A percentile compares a stretch with the other conserved stretches of the same genome.
Evolutionary conservation across 2,797 vertebrate genomes (phyloP).

Genomic region (Cyprinella venusta): DNA sequence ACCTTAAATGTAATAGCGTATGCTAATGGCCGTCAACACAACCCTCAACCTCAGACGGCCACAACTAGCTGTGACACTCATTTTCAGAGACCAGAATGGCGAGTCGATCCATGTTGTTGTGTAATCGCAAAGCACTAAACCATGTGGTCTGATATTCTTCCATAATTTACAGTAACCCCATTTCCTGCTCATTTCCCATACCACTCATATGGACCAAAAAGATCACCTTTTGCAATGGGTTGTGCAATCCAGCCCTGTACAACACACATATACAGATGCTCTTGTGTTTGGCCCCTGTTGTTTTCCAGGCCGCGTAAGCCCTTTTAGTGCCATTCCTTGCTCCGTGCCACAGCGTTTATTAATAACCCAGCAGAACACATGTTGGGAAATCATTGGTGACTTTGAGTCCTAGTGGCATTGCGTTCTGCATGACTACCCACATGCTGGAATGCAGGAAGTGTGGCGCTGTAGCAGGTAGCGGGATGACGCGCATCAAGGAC

Average conservation of each 20-base stretch:
- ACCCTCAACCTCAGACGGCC: not conserved
- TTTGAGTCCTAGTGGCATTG: conserved; percentile 45
- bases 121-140: conserved; percentile 5
- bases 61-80: not conserved
- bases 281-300: conserved; percentile 39
- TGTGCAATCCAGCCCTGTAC: conserved; percentile 26
- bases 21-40: conserved; percentile 5
- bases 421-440: conserved; percentile 60
- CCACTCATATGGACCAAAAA: conserved; percentile 16
- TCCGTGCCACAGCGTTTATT: conserved; percentile 53
- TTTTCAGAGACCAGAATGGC: conserved; percentile 16
- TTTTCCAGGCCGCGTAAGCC: conserved; percentile 39
- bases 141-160: conserved; percentile 31
- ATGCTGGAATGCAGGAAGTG: conserved; percentile 57
- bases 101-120: conserved; percentile 19
- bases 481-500: conserved; percentile 57
- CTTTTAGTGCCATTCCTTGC: conserved; percentile 39
- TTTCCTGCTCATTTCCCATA: conserved; percentile 49
- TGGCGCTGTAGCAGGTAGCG: conserved; percentile 31
- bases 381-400: conserved; percentile 60
- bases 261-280: conserved; percentile 26
- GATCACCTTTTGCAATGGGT: conserved; percentile 18
- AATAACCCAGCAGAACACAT: conserved; percentile 63
- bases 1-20: conserved; percentile 32
- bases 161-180: conserved; percentile 16